phyloP scores from a whole-genome alignment of 2,888 invertebrate species.

The Epistrophella euchroma region DNA sequence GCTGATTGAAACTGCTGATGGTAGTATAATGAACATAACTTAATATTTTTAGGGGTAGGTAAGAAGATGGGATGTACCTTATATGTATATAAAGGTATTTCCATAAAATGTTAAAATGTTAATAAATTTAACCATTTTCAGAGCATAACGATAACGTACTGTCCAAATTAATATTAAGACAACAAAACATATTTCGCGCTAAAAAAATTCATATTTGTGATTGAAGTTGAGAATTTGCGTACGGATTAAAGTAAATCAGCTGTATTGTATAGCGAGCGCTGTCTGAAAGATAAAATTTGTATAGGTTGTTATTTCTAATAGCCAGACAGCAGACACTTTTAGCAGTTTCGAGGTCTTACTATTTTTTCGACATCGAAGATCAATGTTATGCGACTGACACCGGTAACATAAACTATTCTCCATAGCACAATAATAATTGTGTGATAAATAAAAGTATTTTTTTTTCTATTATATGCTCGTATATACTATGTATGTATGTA shows the following conservation, averaged over 20 bases:
- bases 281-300: no score
- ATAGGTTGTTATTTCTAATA: background rate
- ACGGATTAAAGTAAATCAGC: background rate
- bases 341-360: background rate
- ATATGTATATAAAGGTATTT: no score
- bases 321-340: background rate
- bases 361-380: slow-evolving; percentile 8
- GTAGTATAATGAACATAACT: no score
- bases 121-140: no score
- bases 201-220: no score
- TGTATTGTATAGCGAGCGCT: background rate
- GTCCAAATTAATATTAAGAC: no score
- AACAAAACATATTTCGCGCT: no score
- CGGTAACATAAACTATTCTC: slow-evolving; percentile 63
- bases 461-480: background rate
- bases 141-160: no score
- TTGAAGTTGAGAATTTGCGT: background rate
- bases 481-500: no score
- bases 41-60: no score
- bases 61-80: no score
- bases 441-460: slow-evolving; percentile 26
- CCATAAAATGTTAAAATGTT: no score
- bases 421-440: slow-evolving; percentile 30
- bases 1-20: background rate
- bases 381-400: slow-evolving; percentile 45